Evolutionary conservation across 2,888 invertebrate species (phyloP), one percentile per base, ranked within the genome.

Genomic region (Meteorus cinctellus): DNA sequence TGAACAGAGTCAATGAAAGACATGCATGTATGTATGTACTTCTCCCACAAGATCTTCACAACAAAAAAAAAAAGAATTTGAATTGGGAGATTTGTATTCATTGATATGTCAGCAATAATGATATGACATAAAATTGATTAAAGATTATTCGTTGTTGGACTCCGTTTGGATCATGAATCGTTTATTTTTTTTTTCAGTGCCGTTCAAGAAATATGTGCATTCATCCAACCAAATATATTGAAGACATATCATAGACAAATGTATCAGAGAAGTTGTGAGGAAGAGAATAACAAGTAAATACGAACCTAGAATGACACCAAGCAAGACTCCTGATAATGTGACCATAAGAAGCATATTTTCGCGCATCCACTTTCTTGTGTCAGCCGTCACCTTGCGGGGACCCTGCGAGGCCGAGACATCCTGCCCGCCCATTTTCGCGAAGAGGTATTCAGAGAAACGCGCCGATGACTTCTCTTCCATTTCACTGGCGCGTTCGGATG

Each of bases 271-370:
- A 14, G 34, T 66, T 24, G 31, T 45, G n/a, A 60, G 10, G 59
- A 27, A 68, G 14, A 48, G 27, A 16, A 12, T 19, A 36, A 34
- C 6, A 27, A 27, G 3, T 29, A 77, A 19, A 67, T 45, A 59
- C 91, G 91, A 86, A 96, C 96, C 96, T 79, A 95, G 88, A 81
- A 92, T 91, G 77, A 95, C 92, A 72, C 96, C 96, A 41, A 94
- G 90, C 66, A 95, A 86, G 3, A 96, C 96, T n/a, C 96, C 96
- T 74, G 93, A 92, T 79, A 97, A 90, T 34, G 96, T 97, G 76
- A 95, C 92, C 80, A 96, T 91, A 78, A 97, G 92, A 90, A 97
- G 93, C 8, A 94, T 92, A 89, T 97, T 96, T 76, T 95, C 93
- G 79, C 92, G 91, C 79, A 96, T 89, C 93, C 95, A 95, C 88